A percentile compares a stretch with the other conserved stretches of the same genome.
phyloP scores from a whole-genome alignment of 1,140 invertebrate genomes.

The Cephus cinctus region DNA sequence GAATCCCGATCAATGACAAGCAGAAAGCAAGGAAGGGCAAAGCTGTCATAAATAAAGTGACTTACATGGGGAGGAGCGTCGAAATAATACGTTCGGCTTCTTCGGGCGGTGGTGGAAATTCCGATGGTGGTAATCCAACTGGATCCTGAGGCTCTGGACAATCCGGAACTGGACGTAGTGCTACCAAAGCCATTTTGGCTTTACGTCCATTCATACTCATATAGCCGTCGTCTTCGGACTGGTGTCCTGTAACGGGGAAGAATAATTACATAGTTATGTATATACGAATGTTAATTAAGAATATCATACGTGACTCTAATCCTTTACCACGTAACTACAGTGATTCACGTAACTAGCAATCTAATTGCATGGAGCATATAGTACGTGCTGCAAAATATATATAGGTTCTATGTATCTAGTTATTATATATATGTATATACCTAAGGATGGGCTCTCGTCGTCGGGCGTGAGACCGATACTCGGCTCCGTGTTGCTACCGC shows the following conservation, averaged over 20 bases:
- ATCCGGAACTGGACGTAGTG: conserved; percentile 67
- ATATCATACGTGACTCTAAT: too few relatives aligned
- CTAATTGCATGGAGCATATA: not conserved
- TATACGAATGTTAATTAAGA: too few relatives aligned
- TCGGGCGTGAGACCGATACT: conserved; percentile 58
- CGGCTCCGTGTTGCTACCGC: conserved; percentile 56
- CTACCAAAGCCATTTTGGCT: conserved; percentile 66
- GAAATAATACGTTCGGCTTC: conserved; percentile 74
- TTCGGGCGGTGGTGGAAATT: conserved; percentile 70
- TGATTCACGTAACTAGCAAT: too few relatives aligned
- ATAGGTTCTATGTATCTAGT: not conserved
- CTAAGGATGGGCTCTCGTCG: conserved; percentile 72
- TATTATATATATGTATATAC: conserved; percentile 25
- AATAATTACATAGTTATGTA: too few relatives aligned
- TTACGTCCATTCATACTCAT: conserved; percentile 85
- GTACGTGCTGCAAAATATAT: not conserved
- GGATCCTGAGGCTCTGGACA: conserved; percentile 61
- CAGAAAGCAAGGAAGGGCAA: too few relatives aligned
- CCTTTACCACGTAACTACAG: too few relatives aligned
- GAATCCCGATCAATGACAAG: too few relatives aligned
- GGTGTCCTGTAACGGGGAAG: conserved; percentile 59
- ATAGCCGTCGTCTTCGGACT: conserved; percentile 85
- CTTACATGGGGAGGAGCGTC: conserved; percentile 70
- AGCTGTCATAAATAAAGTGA: too few relatives aligned
- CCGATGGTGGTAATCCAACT: conserved; percentile 52